These are phyloP conservation scores for Meteorus colon DNA, from an alignment of 2,888 invertebrate species.

Conservation along the genomic window DNA sequence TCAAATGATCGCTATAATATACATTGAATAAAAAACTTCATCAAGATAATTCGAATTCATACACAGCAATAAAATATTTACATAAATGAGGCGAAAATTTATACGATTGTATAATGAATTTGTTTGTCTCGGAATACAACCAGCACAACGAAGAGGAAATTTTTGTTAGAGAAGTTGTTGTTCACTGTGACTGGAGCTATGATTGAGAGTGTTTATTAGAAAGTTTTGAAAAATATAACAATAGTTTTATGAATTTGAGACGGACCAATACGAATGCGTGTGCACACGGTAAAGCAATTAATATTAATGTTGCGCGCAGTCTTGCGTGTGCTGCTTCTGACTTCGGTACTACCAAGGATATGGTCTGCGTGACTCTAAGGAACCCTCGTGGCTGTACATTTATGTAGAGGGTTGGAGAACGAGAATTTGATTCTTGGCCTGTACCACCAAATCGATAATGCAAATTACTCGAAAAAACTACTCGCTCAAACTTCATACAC, in stretches of 20 bases:
- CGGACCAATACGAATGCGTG: slow-evolving; percentile 9
- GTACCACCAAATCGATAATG: slow-evolving; percentile 51
- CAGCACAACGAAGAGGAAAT: no score
- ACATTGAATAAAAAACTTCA: not conserved
- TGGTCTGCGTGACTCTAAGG: slow-evolving; percentile 34
- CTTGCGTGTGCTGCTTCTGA: slow-evolving; percentile 51
- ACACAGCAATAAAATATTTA: not conserved
- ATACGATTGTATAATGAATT: no score
- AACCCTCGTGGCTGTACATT: slow-evolving; percentile 18
- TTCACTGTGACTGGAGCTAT: no score
- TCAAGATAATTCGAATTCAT: not conserved
- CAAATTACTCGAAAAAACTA: slow-evolving; percentile 51
- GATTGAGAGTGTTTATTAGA: no score
- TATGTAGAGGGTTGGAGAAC: slow-evolving; percentile 21
- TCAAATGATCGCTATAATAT: not conserved
- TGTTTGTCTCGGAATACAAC: no score
- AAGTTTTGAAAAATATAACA: no score
- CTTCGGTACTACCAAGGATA: slow-evolving; percentile 40
- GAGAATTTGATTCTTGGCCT: slow-evolving; percentile 31
- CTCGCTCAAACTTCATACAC: slow-evolving; percentile 23
- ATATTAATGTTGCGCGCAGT: slow-evolving; percentile 48
- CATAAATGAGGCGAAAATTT: not conserved
- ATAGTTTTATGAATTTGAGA: not conserved
- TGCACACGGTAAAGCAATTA: slow-evolving; percentile 45
- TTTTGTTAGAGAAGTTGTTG: no score